phyloP scores from a whole-genome alignment of 2,888 invertebrate species.

The Abrostola triplasia region DNA sequence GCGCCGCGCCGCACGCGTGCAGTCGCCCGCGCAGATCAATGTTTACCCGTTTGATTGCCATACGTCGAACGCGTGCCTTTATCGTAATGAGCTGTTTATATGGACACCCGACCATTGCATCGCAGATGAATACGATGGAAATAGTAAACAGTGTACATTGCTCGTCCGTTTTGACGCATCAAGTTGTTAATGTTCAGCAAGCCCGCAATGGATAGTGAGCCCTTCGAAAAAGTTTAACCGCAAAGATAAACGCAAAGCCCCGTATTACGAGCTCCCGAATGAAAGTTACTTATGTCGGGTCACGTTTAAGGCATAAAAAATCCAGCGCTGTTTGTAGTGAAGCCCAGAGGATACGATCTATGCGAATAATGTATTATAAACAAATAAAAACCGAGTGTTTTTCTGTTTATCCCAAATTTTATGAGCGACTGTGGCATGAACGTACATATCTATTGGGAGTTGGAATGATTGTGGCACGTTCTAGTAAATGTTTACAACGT shows the following conservation, averaged over 20 bases:
- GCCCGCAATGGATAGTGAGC: slow-evolving; percentile 14
- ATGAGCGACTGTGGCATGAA: slow-evolving; percentile 40
- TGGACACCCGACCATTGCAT: slow-evolving; percentile 38
- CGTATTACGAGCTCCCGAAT: slow-evolving; percentile 50
- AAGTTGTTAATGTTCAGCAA: not conserved
- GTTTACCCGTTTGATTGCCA: slow-evolving; percentile 64
- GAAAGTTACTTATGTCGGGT: slow-evolving; percentile 66
- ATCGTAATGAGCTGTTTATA: slow-evolving; percentile 70
- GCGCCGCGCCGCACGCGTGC: slow-evolving; percentile 37
- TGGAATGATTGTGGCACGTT: slow-evolving; percentile 25
- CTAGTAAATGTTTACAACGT: slow-evolving; percentile 19
- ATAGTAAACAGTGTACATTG: slow-evolving; percentile 4
- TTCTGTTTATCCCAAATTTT: slow-evolving; percentile 63
- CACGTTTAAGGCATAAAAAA: slow-evolving; percentile 71
- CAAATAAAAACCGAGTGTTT: slow-evolving; percentile 67
- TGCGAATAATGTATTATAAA: slow-evolving; percentile 69
- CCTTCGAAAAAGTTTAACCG: not conserved
- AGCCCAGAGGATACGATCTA: slow-evolving; percentile 59
- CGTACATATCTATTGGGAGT: slow-evolving; percentile 38
- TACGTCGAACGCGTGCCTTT: slow-evolving; percentile 62
- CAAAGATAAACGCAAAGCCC: slow-evolving; percentile 1
- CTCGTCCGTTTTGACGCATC: not conserved
- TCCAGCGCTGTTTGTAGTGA: slow-evolving; percentile 62
- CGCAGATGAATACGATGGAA: not conserved
- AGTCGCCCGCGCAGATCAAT: slow-evolving; percentile 56